Conservation (phyloP, 1,140 invertebrate species). For the Maniola jurtina region DNA sequence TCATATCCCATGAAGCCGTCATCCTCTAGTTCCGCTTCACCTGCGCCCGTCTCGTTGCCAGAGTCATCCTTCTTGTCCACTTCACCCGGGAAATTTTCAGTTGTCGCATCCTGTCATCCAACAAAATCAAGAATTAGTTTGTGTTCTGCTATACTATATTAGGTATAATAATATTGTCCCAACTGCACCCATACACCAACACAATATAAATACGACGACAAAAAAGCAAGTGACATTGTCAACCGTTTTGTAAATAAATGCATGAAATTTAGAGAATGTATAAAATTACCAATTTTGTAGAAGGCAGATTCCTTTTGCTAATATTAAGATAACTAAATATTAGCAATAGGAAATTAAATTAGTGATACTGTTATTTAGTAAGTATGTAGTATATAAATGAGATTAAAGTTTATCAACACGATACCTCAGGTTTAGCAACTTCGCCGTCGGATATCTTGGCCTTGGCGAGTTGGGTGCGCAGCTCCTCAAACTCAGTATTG, state of each 20-base stretch:
- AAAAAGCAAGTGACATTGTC: too few species aligned
- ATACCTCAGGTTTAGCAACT: slow-evolving; percentile 75
- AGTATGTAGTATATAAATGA: too few species aligned
- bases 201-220: too few species aligned
- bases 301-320: too few species aligned
- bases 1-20: slow-evolving; percentile 91
- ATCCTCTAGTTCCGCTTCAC: slow-evolving; percentile 88
- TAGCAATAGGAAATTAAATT: too few species aligned
- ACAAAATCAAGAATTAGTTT: neutral
- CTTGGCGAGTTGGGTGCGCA: slow-evolving; percentile 91
- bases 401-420: neutral
- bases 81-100: slow-evolving; percentile 74
- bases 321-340: too few species aligned
- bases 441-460: slow-evolving; percentile 87
- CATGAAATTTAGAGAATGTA: too few species aligned
- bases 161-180: too few species aligned
- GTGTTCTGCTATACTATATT: slow-evolving; percentile 18
- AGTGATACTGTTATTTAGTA: too few species aligned
- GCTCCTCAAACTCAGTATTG: slow-evolving; percentile 96
- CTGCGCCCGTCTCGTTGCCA: slow-evolving; percentile 89
- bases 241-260: too few species aligned
- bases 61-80: slow-evolving; percentile 91
- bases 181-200: too few species aligned
- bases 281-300: too few species aligned
- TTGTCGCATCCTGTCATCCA: neutral